Evolutionary conservation across 2,797 vertebrate genomes (phyloP).

Genomic region (Bryconaethiops microstoma): DNA sequence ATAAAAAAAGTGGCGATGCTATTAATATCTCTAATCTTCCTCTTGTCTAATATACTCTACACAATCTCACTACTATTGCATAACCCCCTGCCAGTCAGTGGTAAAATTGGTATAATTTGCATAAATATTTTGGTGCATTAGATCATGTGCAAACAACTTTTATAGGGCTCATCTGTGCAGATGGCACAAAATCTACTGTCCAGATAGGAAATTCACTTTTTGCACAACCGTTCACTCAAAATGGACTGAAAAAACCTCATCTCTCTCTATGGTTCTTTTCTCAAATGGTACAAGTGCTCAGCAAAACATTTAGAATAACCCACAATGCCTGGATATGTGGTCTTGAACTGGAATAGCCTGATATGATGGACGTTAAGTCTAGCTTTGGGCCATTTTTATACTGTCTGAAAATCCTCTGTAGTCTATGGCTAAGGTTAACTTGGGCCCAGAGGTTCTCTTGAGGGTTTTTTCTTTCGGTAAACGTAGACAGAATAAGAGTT

Average conservation of each 20-base stretch:
- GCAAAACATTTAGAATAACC: constrained; percentile 20
- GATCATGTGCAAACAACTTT: constrained; percentile 57
- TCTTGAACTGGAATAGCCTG: not conserved
- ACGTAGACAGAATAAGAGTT: constrained; percentile 26
- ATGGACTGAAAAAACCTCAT: not conserved
- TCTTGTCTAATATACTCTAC: constrained; percentile 38
- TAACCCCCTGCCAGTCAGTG: constrained; percentile 47
- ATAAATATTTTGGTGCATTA: constrained; percentile 61
- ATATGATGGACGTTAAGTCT: not conserved
- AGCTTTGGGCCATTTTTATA: not conserved
- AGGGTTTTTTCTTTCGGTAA: constrained; percentile 21
- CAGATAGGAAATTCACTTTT: constrained; percentile 14
- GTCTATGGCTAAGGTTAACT: not conserved
- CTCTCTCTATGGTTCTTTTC: not conserved
- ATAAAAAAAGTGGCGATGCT: constrained; percentile 49
- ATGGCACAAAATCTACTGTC: constrained; percentile 43
- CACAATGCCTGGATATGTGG: not conserved
- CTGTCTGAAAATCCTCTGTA: not conserved
- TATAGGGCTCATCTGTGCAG: constrained; percentile 28
- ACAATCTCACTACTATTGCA: constrained; percentile 61
- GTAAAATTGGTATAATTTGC: constrained; percentile 56
- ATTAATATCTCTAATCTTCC: constrained; percentile 35
- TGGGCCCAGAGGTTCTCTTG: not conserved
- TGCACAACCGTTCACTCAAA: constrained; percentile 5
- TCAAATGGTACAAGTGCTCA: constrained; percentile 19